phyloP scores from a whole-genome alignment of 2,888 invertebrate genomes.

The Thera britannica region DNA sequence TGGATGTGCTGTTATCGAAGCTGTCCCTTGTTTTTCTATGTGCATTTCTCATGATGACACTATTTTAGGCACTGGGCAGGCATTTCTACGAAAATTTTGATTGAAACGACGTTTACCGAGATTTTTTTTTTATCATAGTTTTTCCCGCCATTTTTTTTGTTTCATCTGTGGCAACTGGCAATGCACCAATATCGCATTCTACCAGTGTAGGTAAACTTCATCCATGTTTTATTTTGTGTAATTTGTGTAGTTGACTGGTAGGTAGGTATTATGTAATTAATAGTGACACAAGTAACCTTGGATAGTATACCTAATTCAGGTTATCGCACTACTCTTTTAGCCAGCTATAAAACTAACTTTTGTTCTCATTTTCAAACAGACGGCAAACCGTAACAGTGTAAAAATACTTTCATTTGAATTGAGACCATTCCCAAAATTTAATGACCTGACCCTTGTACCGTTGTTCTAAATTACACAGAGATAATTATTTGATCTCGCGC shows the following conservation, averaged over 20 bases:
- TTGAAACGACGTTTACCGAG: neutral
- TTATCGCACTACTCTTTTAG: neutral
- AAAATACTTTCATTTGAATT: conserved; percentile 50
- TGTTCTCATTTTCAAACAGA: conserved; percentile 7
- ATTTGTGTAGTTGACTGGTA: neutral
- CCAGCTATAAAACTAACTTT: conserved; percentile 4
- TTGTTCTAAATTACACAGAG: conserved; percentile 59
- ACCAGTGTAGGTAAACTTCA: neutral
- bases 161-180: conserved; percentile 11
- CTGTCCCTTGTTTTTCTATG: conserved; percentile 54
- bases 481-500: conserved; percentile 67
- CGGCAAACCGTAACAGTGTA: conserved; percentile 39
- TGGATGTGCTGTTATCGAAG: conserved; percentile 56
- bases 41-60: conserved; percentile 17
- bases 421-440: conserved; percentile 54
- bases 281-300: too few relatives aligned
- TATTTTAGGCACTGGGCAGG: too few relatives aligned
- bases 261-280: too few relatives aligned
- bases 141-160: conserved; percentile 31
- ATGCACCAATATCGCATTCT: conserved; percentile 15
- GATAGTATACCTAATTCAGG: too few relatives aligned
- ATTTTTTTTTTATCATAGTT: neutral
- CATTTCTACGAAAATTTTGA: neutral
- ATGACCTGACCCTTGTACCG: conserved; percentile 63
- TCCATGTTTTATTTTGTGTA: neutral